phyloP scores from a whole-genome alignment of 2,113 vertebrate genomes.

The Parus major region DNA sequence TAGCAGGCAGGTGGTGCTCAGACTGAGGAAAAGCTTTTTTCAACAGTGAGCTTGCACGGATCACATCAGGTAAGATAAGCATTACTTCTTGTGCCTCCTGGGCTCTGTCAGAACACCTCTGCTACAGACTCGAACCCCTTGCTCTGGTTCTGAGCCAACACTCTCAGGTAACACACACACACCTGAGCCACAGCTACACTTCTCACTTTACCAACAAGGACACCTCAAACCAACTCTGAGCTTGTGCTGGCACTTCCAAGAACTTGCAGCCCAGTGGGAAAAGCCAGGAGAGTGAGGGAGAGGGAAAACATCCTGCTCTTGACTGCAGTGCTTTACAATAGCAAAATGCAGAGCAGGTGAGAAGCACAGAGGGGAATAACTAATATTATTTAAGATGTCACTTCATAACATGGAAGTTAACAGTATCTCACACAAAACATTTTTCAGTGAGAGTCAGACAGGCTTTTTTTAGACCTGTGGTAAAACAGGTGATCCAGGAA shows the following conservation, averaged over 20 bases:
- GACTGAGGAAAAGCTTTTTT: not conserved
- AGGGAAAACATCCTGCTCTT: not conserved
- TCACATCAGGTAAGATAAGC: not conserved
- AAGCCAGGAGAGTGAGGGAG: not conserved
- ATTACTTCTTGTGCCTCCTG: not conserved
- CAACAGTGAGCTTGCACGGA: not conserved
- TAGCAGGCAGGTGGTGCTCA: not conserved
- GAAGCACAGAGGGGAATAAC: not conserved
- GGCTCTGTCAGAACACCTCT: not conserved
- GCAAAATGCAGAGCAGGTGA: not conserved
- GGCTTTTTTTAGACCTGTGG: not conserved
- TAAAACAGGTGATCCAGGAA: not conserved
- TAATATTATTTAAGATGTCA: not conserved
- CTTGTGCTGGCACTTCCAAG: not conserved
- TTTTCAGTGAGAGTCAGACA: not conserved
- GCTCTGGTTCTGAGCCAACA: not conserved
- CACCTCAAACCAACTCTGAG: not conserved
- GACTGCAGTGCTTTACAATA: not conserved
- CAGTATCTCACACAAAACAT: not conserved
- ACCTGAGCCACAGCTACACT: not conserved
- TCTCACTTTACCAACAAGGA: not conserved
- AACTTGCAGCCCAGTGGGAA: not conserved
- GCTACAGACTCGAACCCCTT: accelerated
- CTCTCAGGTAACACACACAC: not conserved
- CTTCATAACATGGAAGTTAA: not conserved